These are phyloP conservation scores for Odontocerum albicorne DNA, from an alignment of 2,888 invertebrate species.

Conservation along the genomic window DNA sequence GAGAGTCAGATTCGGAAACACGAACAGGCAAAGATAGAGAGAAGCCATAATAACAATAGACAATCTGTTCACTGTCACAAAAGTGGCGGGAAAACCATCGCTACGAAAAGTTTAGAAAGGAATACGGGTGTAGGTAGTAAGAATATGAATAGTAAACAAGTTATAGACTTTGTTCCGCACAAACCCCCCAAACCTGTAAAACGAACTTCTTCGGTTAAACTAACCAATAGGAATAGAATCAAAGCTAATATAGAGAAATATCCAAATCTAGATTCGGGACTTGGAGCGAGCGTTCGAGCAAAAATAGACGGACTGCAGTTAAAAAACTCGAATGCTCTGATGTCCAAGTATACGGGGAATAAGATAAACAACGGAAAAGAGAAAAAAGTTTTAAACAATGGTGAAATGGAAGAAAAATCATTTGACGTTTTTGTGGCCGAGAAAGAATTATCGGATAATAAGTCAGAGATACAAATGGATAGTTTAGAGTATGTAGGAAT, in stretches of 20 bases:
- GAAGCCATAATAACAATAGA: slow-evolving; percentile 52
- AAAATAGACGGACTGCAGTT: slow-evolving; percentile 55
- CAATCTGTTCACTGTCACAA: slow-evolving; percentile 47
- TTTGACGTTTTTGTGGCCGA: slow-evolving; percentile 65
- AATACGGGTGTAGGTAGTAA: slow-evolving; percentile 47
- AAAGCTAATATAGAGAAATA: slow-evolving; percentile 52
- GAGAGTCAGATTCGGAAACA: slow-evolving; percentile 57
- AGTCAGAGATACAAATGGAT: slow-evolving; percentile 64
- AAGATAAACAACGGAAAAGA: slow-evolving; percentile 3
- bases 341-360: slow-evolving; percentile 20
- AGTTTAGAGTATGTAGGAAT: slow-evolving; percentile 59
- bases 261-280: slow-evolving; percentile 39
- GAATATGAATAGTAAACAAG: slow-evolving; percentile 51
- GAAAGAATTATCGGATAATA: slow-evolving; percentile 61
- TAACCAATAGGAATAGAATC: slow-evolving; percentile 53
- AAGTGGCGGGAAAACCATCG: slow-evolving; percentile 47
- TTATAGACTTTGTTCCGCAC: slow-evolving; percentile 65
- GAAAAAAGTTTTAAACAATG: slow-evolving; percentile 17
- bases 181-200: slow-evolving; percentile 75
- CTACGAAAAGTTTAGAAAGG: slow-evolving; percentile 55
- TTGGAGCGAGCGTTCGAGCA: slow-evolving; percentile 56
- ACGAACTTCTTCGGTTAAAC: slow-evolving; percentile 65
- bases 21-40: slow-evolving; percentile 48
- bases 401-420: slow-evolving; percentile 48
- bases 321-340: slow-evolving; percentile 44